Evolutionary conservation across 2,888 invertebrate species (phyloP), one percentile per base, ranked within the genome.

Genomic region (Polia nebulosa): DNA sequence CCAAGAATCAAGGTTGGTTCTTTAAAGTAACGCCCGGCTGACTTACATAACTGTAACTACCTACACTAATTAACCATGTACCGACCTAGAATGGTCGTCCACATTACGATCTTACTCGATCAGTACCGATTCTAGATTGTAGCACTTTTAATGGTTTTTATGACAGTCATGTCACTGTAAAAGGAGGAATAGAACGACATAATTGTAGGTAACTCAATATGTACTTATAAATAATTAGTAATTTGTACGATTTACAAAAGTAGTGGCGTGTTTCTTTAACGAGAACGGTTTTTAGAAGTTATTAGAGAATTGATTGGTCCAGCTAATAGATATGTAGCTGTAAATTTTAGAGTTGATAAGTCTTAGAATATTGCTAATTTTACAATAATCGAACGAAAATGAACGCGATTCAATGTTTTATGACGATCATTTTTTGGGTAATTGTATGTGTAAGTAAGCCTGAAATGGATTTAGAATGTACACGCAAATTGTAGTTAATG

Each of bases 51-150:
- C 88, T 83, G 29, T 52, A 69, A 51, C 90, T 88, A 85, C 88
- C 90, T 87, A 92, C 93, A 92, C 90, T 92, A 93, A 95, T 94
- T 94, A 94, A 91, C 89, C 87, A 89, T 80, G 85, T 87, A 87
- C 77, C 87, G 87, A 86, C 90, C 91, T 90, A 92, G 91, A 91
- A 93, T 91, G 86, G 88, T 72, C 83, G 85, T 60, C 69, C 67
- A 86, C 88, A 90, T 90, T 89, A 90, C 90, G 85, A 87, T 88
- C 87, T 87, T 85, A 87, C 87, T 82, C 82, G 87, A 86, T 86
- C 77, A 76, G 80, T 82, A 83, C 80, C 80, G 66, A 87, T 81
- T 80, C 79, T 82, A 88, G 87, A 90, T 88, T 85, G 85, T 87
- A 81, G 78, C 72, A 81, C 76, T 78, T 62, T 60, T 78, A 80